Percentiles rank a stretch among this genome's conserved stretches.
phyloP scores from a whole-genome alignment of 2,797 vertebrate species.

The Semaprochilodus insignis region DNA sequence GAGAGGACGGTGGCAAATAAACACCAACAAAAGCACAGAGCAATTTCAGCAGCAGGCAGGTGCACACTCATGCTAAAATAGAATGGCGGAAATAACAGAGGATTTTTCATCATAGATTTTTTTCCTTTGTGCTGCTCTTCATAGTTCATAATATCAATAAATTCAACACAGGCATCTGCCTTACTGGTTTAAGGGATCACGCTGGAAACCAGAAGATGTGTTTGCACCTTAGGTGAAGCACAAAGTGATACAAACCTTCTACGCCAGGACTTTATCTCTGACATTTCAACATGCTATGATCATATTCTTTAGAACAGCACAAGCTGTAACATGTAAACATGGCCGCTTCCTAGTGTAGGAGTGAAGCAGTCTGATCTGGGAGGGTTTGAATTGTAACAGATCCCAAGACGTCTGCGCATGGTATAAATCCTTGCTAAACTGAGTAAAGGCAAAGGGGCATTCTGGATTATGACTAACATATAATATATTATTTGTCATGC shows the following conservation, averaged over 20 bases:
- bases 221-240: background rate
- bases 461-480: no score
- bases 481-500: no score
- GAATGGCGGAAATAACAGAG: background rate
- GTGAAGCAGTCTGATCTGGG: background rate
- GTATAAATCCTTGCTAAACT: background rate
- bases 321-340: background rate
- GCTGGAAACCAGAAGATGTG: background rate
- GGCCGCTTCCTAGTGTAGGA: background rate
- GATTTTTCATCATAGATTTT: no score
- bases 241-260: background rate
- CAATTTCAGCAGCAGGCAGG: background rate
- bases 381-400: background rate
- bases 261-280: no score
- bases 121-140: background rate
- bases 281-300: background rate
- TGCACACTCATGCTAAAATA: background rate
- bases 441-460: background rate
- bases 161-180: background rate
- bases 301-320: background rate
- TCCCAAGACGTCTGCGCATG: background rate
- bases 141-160: no score
- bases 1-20: background rate
- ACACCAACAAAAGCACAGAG: constrained; percentile 1
- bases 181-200: background rate